Base-by-base conservation (phyloP, 2,113 vertebrate genomes). In the Helogale parvula region DNA sequence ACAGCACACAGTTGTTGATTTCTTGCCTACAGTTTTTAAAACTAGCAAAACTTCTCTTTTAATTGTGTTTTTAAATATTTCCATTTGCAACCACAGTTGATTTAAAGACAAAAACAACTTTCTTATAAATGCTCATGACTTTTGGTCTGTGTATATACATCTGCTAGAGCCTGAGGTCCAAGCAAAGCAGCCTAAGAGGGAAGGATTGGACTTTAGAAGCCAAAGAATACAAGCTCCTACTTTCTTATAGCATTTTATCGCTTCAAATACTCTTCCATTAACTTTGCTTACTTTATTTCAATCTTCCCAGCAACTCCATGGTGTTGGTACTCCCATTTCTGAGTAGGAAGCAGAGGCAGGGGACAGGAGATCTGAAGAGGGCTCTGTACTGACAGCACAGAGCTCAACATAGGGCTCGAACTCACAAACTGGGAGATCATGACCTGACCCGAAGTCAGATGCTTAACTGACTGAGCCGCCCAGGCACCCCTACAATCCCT, bases 31-130 rank as follows among this genome's bases (percentile, higher is more conserved):
- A 71, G 6, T 63, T 38, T 88, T 80, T 25, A 65, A 90, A 83
- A 82, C 33, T 35, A 50, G 25, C 7, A 82, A 45, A 69, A 27
- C 7, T 79, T 90, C 35, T 60, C 41, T 52, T 96, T 65, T 84
- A 68, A 88, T 45, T 54, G 15, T 74, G 54, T 71, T 87, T 90
- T 82, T 47, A 86, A 82, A 52, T 69, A 82, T 74, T 96, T 87
- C 38, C 33, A 83, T 68, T 69, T 76, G 66, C 47, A 71, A 63
- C 27, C 41, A 69, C 21, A 63, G 13, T n/a, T 69, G 27, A 93
- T 33, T 31, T 60, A 60, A 29, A 35, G 45, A 72, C 69, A 84
- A 69, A 69, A 50, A 87, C 38, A 72, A 17, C 12, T 60, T 63
- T 47, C 63, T 27, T 3, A 47, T 79, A 88, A 84, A 85, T 69